Percentiles rank a stretch among this genome's conserved stretches.
These are phyloP conservation scores for Phalacrocorax aristotelis DNA, from an alignment of 2,113 vertebrate genomes.

Conservation along the genomic window DNA sequence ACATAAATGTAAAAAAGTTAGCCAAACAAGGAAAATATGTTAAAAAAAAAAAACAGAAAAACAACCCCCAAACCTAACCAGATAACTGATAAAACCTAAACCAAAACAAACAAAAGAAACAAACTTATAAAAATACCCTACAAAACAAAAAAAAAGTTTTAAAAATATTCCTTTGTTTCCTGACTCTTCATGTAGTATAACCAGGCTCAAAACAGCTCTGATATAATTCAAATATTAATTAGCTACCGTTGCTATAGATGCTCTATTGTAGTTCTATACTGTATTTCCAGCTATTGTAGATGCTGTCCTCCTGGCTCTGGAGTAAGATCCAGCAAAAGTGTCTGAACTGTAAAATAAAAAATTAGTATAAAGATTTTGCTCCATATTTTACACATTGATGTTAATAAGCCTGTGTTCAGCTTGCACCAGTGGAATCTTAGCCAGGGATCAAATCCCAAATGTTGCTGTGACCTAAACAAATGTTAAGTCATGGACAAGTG, in stretches of 20 bases:
- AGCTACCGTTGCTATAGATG: background rate
- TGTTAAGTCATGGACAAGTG: accelerated
- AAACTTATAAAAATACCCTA: too few relatives aligned
- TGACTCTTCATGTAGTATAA: background rate
- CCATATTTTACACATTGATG: background rate
- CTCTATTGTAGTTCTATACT: background rate
- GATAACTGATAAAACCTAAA: too few relatives aligned
- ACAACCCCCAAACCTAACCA: too few relatives aligned
- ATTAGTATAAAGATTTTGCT: background rate
- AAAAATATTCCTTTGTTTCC: background rate
- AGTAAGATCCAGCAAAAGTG: background rate
- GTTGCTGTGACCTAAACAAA: background rate
- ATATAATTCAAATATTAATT: background rate
- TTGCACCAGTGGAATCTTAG: background rate
- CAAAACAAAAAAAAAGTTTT: background rate
- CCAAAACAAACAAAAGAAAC: too few relatives aligned
- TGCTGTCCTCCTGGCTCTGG: background rate
- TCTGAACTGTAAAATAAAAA: background rate
- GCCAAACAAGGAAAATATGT: background rate
- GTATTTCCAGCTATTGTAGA: background rate
- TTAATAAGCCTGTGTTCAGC: background rate
- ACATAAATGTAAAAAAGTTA: background rate
- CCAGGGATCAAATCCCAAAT: background rate
- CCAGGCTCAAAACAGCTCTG: background rate
- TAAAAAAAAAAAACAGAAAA: background rate